A percentile compares a stretch with the other conserved stretches of the same genome.
These are phyloP conservation scores for Machimus atricapillus DNA, from an alignment of 2,888 invertebrate species.

Conservation along the genomic window DNA sequence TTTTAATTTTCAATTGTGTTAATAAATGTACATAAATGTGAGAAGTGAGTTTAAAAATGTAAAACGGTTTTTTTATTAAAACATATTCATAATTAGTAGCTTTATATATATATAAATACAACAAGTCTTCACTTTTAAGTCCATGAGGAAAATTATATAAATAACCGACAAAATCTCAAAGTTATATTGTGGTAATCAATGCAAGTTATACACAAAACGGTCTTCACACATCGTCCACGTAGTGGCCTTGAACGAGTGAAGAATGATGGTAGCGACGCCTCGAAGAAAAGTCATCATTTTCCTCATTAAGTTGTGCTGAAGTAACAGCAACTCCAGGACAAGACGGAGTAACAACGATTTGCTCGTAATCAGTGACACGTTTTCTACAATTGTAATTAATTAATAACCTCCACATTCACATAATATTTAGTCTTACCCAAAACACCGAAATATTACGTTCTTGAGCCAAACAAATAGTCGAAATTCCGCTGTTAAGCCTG, in stretches of 20 bases:
- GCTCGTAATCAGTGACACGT: constrained; percentile 82
- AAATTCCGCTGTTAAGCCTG: constrained; percentile 86
- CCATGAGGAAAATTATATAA: constrained; percentile 18
- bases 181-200: not conserved
- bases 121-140: constrained; percentile 35
- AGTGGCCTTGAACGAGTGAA: constrained; percentile 72
- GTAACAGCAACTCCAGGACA: constrained; percentile 81
- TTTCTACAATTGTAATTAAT: constrained; percentile 64
- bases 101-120: constrained; percentile 26
- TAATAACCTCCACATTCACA: not conserved
- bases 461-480: constrained; percentile 81
- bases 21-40: not conserved
- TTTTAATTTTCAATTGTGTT: not conserved
- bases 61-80: constrained; percentile 36
- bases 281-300: constrained; percentile 93
- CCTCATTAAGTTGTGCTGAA: constrained; percentile 89
- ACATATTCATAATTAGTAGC: constrained; percentile 22
- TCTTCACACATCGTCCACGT: constrained; percentile 23
- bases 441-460: constrained; percentile 73
- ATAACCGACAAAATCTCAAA: constrained; percentile 31
- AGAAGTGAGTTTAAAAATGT: constrained; percentile 23
- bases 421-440: constrained; percentile 69
- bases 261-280: constrained; percentile 93
- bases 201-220: not conserved
- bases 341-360: constrained; percentile 83